Conservation (phyloP, 2,113 vertebrate genomes). For the Octodon degus region DNA sequence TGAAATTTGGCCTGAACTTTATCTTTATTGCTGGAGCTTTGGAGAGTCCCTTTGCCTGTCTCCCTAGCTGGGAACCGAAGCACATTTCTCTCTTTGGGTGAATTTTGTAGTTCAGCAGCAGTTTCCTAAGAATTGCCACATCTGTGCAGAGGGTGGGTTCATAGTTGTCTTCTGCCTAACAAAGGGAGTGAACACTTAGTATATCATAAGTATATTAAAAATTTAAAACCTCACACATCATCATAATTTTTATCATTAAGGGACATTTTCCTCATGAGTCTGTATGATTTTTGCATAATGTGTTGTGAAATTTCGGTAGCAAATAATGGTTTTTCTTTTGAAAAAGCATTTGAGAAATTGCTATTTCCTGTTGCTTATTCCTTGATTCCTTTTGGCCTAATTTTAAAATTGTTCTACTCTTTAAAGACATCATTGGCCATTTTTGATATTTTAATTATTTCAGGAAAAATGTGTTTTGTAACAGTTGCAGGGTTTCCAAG, state of each 20-base stretch:
- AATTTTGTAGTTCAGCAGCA: constrained; percentile 42
- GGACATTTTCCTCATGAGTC: constrained; percentile 14
- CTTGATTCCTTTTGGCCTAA: constrained; percentile 56
- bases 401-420: constrained; percentile 59
- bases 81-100: background rate
- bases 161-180: background rate
- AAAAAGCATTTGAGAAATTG: constrained; percentile 58
- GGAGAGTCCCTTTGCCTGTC: background rate
- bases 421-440: background rate
- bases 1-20: constrained; percentile 20
- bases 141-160: background rate
- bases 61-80: background rate
- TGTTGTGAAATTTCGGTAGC: constrained; percentile 64
- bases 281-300: constrained; percentile 41
- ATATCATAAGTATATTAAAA: constrained; percentile 26
- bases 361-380: constrained; percentile 57
- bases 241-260: constrained; percentile 17
- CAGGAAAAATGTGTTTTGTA: constrained; percentile 43
- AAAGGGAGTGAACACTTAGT: constrained; percentile 21
- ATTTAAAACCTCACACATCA: background rate
- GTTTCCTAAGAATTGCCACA: background rate
- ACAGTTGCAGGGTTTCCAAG: constrained; percentile 13
- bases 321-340: constrained; percentile 67
- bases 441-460: constrained; percentile 61
- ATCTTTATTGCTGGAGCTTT: background rate